Conservation (phyloP, 2,113 vertebrate species). For the Xenotilapia leptura region DNA sequence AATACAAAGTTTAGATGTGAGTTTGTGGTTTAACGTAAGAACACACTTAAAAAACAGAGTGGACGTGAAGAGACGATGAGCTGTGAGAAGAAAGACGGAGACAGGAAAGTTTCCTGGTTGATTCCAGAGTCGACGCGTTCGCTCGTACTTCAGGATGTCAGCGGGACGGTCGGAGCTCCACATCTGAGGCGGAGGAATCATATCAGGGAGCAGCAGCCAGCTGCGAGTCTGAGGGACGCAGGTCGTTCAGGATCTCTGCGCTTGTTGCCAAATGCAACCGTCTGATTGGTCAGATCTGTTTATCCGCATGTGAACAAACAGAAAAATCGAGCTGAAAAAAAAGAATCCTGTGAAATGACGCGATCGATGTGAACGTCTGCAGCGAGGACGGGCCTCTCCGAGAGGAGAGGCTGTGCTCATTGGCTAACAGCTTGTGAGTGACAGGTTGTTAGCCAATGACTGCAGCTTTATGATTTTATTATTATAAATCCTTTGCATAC, state of each 20-base stretch:
- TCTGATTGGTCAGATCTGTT: background rate
- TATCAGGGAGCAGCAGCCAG: background rate
- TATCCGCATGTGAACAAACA: background rate
- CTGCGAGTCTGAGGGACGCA: background rate
- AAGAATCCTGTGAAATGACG: background rate
- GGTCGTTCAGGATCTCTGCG: background rate
- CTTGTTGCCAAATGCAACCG: background rate
- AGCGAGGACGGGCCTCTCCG: background rate
- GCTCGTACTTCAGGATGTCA: background rate
- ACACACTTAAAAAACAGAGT: background rate
- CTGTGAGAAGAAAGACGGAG: background rate
- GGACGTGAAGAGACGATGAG: background rate
- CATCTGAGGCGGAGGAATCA: background rate
- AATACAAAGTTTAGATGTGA: background rate
- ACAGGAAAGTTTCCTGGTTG: rapidly evolving
- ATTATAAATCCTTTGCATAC: background rate
- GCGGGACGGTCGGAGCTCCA: background rate
- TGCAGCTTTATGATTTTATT: background rate
- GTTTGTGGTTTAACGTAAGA: background rate
- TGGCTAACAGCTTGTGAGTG: background rate
- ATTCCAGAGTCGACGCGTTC: background rate
- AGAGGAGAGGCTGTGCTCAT: background rate
- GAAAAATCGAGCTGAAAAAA: background rate
- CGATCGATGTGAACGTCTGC: rapidly evolving
- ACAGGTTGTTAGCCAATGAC: background rate